Base-by-base conservation (phyloP, 2,888 invertebrate species). In the Lysandra coridon region DNA sequence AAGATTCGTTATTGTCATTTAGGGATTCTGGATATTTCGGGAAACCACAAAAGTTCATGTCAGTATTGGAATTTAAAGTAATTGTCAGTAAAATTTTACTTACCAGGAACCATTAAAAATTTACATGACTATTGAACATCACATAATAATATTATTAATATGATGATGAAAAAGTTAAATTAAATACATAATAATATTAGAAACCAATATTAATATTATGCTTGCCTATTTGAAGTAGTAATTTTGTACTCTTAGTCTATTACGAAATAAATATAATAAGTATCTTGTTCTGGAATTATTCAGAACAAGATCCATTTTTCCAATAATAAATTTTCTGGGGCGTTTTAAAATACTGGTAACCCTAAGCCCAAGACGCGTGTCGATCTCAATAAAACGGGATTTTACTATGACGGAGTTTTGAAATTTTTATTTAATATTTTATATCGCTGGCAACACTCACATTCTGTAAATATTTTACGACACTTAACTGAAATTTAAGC, bases 321-420 rank as follows among this genome's bases (percentile, higher is more conserved):
- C 60, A 5, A 17, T 17, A 4, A 17, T n/a, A 23, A 23, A 23
- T 60, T 60, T 60, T 64, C 7, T 33, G 69, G 4, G 33, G 4
- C 69, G 12, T 23, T 62, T 64, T 62, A 30, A 69, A 69, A 14
- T 37, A 33, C 17, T 69, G 33, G 14, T 17, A 69, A 37, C 69
- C 69, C 69, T 69, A 69, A 69, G 69, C 14, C 37, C 69, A 69
- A 69, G 69, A 37, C 69, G 69, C 69, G 33, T 69, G 69, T 69
- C 69, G 69, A 37, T 69, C 69, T 69, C 69, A 69, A 69, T 69
- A 69, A 69, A 69, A 69, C 6, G 69, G 33, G 37, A 69, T 37
- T 69, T 69, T 5, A 69, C 69, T 69, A 69, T 69, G 33, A 69
- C 69, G 69, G 5, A 33, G 69, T 69, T 33, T 69, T 37, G 69